Base-by-base conservation (phyloP, 1,140 invertebrate genomes). In the Hirudo medicinalis region DNA sequence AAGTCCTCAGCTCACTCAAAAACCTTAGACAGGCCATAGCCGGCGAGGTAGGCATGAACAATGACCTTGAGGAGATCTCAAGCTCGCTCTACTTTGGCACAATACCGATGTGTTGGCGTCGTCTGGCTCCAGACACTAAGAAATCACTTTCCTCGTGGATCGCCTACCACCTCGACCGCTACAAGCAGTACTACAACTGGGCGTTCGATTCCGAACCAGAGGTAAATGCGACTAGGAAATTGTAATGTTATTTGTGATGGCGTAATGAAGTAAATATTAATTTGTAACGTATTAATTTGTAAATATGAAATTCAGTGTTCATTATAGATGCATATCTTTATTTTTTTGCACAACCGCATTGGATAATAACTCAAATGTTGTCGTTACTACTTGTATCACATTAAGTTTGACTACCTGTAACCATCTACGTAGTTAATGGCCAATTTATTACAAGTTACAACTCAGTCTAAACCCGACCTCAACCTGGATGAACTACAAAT, bases 11-110 rank as follows among this genome's bases (percentile, higher is more conserved):
- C 63, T 89, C 88, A 0, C 80, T 91, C 57, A 83, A 83, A 2
- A 83, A 88, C 66, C 80, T 92, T 0, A 83, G 85, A 78, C 89
- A 89, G 85, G 90, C 90, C 0, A 83, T 91, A 36, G 86, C 87
- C 40, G 90, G 90, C 22, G 89, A 91, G 83, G 90, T 91, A 74
- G 89, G 89, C 60, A 90, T 92, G 89, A 89, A 91, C 79, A 82
- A 83, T 17, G 80, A 87, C 20, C 79, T 91, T 73, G 90, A 92
- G 77, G 89, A 87, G 78, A 86, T 91, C 43, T 85, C 89, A 0
- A 84, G 85, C 78, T 86, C 87, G 22, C 80, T 92, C 67, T 90
- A 87, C 78, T 91, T 91, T 80, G 90, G 89, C 19, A 85, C 86
- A 72, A 78, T 92, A 73, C 90, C 90, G 54, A 78, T 80, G 22